Evolutionary conservation across 2,888 invertebrate species (phyloP).

Genomic region (Conomelus anceps): DNA sequence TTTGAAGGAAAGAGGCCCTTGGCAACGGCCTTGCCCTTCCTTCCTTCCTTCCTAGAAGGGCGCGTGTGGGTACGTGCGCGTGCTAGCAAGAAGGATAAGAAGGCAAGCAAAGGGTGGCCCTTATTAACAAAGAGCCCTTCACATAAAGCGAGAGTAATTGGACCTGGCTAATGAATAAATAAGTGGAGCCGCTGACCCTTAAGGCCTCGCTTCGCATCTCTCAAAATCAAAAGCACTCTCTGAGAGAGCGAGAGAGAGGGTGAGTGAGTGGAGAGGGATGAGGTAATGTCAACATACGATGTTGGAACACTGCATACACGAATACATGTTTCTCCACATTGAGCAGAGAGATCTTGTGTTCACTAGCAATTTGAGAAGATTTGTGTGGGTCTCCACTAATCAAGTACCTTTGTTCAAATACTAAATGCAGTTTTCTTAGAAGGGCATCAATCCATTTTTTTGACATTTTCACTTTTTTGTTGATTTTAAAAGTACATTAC

Average conservation of each 20-base stretch:
- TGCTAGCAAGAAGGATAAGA: neutral
- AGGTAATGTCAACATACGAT: neutral
- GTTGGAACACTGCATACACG: no score
- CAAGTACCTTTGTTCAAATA: no score
- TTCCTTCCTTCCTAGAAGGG: no score
- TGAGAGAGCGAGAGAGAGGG: neutral
- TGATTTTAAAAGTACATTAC: no score
- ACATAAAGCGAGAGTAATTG: constrained; percentile 10
- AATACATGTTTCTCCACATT: no score
- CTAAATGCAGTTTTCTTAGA: no score
- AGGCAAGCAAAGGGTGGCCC: neutral
- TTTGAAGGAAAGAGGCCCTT: no score
- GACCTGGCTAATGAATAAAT: constrained; percentile 10
- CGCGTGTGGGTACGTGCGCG: neutral
- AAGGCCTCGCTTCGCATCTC: neutral
- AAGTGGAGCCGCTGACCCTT: constrained; percentile 6
- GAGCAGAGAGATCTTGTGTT: no score
- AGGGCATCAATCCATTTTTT: no score
- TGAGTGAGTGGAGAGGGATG: neutral
- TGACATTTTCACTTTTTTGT: no score
- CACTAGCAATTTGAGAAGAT: no score
- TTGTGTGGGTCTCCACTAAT: no score
- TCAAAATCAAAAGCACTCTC: constrained; percentile 6
- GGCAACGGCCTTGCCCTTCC: neutral
- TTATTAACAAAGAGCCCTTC: constrained; percentile 13